Conservation (phyloP, 2,797 vertebrate genomes). For the Lacerta bilineata region DNA sequence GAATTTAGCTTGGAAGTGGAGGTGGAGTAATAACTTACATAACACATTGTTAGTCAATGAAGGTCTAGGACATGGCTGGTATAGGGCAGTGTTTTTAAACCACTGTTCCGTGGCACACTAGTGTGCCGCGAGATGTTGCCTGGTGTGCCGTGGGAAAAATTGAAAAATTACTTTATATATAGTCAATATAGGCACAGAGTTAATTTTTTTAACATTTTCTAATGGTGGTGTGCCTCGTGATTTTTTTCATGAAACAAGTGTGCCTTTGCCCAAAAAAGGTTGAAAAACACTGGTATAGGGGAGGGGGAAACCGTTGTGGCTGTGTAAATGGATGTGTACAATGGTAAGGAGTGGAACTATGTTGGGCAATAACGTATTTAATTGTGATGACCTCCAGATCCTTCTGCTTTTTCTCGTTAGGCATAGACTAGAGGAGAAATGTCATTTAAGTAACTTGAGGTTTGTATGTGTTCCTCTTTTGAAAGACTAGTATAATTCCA, state of each 20-base stretch:
- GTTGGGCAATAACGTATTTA: neutral
- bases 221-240: too few relatives aligned
- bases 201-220: too few relatives aligned
- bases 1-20: neutral
- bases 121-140: too few relatives aligned
- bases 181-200: too few relatives aligned
- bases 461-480: neutral
- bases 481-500: neutral
- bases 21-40: neutral
- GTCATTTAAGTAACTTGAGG: neutral
- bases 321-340: neutral
- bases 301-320: too few relatives aligned
- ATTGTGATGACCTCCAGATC: neutral
- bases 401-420: neutral
- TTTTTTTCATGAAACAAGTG: too few relatives aligned
- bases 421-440: neutral
- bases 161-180: too few relatives aligned
- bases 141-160: too few relatives aligned
- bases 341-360: neutral
- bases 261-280: too few relatives aligned
- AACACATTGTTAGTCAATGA: neutral
- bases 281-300: neutral
- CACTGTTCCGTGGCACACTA: too few relatives aligned
- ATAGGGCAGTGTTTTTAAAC: too few relatives aligned
- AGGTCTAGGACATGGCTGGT: neutral